Evolutionary conservation across 2,797 vertebrate species (phyloP).

Genomic region (Euphonia xanthogaster): DNA sequence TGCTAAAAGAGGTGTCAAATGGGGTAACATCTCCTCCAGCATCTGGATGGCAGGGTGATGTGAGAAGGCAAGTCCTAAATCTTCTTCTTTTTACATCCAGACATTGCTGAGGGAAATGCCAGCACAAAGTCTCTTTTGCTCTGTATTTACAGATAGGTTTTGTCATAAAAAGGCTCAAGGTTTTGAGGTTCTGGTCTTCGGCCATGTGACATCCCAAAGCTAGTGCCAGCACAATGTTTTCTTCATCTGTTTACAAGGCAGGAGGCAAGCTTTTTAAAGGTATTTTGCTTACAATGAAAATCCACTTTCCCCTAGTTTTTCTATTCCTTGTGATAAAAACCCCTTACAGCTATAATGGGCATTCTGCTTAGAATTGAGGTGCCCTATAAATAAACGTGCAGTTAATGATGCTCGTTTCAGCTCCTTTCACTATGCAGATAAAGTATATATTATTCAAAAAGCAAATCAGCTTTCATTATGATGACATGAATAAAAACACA

Average conservation of each 20-base stretch:
- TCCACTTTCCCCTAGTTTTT: neutral
- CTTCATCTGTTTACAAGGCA: neutral
- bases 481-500: slow-evolving; percentile 22
- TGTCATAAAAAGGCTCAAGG: neutral
- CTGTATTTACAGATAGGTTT: neutral
- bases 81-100: neutral
- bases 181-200: neutral
- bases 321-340: neutral
- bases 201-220: neutral
- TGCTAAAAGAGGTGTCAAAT: neutral
- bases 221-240: neutral
- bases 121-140: neutral
- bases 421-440: neutral
- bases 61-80: neutral
- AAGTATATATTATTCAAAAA: slow-evolving; percentile 53
- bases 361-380: neutral
- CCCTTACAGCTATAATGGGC: neutral
- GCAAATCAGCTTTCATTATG: slow-evolving; percentile 38
- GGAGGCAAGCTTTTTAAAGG: neutral
- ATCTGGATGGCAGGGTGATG: neutral
- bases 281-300: neutral
- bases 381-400: neutral
- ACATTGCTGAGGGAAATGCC: neutral
- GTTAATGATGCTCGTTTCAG: neutral
- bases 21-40: neutral